Conservation (phyloP, 2,888 invertebrate species). For the Sinopyrophorus schimmeli region DNA sequence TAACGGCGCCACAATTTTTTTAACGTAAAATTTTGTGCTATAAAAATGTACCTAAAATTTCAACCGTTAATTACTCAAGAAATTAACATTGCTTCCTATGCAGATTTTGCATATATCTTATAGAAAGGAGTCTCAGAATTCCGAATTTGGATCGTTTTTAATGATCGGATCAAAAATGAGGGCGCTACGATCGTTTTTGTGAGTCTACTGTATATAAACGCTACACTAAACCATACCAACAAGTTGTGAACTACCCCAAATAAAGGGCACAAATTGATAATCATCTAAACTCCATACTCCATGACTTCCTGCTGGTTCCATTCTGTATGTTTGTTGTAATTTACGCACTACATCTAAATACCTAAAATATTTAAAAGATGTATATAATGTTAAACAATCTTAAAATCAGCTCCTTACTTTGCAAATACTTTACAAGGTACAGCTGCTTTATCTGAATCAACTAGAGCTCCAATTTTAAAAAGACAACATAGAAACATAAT, state of each 20-base stretch:
- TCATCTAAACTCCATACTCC: slow-evolving; percentile 99
- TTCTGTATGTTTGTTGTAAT: slow-evolving; percentile 87
- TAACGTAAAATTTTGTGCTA: too few species aligned
- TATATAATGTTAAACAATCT: slow-evolving; percentile 1
- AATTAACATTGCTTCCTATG: too few species aligned
- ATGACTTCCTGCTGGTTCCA: slow-evolving; percentile 99
- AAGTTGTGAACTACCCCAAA: slow-evolving; percentile 98
- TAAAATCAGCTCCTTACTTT: slow-evolving; percentile 55
- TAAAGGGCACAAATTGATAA: slow-evolving; percentile 97
- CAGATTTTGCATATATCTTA: too few species aligned
- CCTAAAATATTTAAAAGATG: slow-evolving; percentile 52
- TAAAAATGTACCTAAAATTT: too few species aligned
- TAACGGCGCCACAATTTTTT: too few species aligned
- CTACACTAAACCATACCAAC: too few species aligned
- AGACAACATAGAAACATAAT: slow-evolving; percentile 93
- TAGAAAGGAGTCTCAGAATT: too few species aligned
- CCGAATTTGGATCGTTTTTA: too few species aligned
- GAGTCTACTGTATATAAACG: neutral
- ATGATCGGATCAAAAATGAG: too few species aligned
- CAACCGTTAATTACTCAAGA: too few species aligned
- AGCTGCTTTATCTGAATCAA: slow-evolving; percentile 75
- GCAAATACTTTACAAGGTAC: slow-evolving; percentile 72
- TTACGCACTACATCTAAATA: slow-evolving; percentile 84
- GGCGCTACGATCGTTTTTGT: too few species aligned
- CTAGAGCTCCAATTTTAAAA: slow-evolving; percentile 83